Conservation (phyloP, 2,797 vertebrate genomes). For the Ctenopoma multispine region DNA sequence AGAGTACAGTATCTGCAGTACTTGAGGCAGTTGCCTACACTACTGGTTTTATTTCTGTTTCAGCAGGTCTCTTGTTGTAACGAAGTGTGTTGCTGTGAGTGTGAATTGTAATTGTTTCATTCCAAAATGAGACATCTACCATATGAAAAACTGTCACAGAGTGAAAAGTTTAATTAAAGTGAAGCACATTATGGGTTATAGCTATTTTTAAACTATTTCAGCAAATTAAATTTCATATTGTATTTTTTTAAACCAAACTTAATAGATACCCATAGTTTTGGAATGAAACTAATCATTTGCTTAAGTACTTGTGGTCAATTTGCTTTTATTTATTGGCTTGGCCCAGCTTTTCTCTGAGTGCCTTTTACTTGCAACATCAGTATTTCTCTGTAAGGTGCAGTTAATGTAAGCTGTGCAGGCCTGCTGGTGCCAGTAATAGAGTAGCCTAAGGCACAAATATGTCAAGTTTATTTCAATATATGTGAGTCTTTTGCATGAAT, state of each 20-base stretch:
- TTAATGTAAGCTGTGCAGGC: slow-evolving; percentile 47
- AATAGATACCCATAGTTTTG: slow-evolving; percentile 34
- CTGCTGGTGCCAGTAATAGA: slow-evolving; percentile 28
- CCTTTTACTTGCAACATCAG: slow-evolving; percentile 66
- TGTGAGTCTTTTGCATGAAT: slow-evolving; percentile 55
- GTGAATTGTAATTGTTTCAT: slow-evolving; percentile 42
- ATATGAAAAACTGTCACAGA: neutral
- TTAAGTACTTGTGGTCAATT: slow-evolving; percentile 46
- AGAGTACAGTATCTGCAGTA: slow-evolving; percentile 3
- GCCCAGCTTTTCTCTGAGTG: slow-evolving; percentile 71
- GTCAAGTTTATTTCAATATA: slow-evolving; percentile 16
- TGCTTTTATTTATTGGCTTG: slow-evolving; percentile 49
- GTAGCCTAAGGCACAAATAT: slow-evolving; percentile 34
- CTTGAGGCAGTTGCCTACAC: slow-evolving; percentile 3
- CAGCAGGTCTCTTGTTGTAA: slow-evolving; percentile 28
- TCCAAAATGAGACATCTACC: slow-evolving; percentile 44
- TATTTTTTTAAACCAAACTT: slow-evolving; percentile 28
- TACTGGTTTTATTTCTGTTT: slow-evolving; percentile 19
- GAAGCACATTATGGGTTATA: slow-evolving; percentile 8
- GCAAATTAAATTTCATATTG: slow-evolving; percentile 2
- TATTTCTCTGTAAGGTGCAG: slow-evolving; percentile 57
- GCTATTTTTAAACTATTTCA: slow-evolving; percentile 25
- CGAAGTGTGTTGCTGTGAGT: slow-evolving; percentile 28
- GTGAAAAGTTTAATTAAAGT: slow-evolving; percentile 3
- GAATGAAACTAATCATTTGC: slow-evolving; percentile 44